These are phyloP conservation scores for Nicator chloris DNA, from an alignment of 2,113 vertebrate species.

Conservation along the genomic window DNA sequence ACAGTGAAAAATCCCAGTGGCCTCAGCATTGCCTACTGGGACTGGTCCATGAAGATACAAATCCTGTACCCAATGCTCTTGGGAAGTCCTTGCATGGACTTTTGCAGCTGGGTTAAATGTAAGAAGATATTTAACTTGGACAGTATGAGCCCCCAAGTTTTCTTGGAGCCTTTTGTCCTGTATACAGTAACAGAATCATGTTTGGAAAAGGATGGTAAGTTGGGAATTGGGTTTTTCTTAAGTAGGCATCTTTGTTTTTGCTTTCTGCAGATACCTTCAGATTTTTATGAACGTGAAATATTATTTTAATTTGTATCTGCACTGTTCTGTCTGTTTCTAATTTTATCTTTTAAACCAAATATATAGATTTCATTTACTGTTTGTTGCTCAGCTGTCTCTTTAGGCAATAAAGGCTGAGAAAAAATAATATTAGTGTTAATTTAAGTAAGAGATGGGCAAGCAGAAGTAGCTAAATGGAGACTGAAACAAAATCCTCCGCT, in stretches of 20 bases:
- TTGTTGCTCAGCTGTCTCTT: neutral
- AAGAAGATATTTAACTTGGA: neutral
- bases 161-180: neutral
- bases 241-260: neutral
- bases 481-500: neutral
- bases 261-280: neutral
- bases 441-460: neutral
- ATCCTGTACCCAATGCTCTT: neutral
- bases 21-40: neutral
- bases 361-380: conserved; percentile 10
- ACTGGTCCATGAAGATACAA: neutral
- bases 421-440: neutral
- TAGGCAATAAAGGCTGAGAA: neutral
- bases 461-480: neutral
- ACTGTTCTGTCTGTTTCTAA: neutral
- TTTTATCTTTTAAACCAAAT: conserved; percentile 5
- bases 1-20: neutral
- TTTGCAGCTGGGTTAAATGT: neutral
- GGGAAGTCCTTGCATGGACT: neutral
- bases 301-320: neutral
- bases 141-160: neutral
- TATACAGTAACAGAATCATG: neutral
- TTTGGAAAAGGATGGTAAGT: neutral
- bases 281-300: neutral
- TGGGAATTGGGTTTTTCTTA: neutral